Conservation (phyloP, 2,888 invertebrate species). For the Pammene fasciana region DNA sequence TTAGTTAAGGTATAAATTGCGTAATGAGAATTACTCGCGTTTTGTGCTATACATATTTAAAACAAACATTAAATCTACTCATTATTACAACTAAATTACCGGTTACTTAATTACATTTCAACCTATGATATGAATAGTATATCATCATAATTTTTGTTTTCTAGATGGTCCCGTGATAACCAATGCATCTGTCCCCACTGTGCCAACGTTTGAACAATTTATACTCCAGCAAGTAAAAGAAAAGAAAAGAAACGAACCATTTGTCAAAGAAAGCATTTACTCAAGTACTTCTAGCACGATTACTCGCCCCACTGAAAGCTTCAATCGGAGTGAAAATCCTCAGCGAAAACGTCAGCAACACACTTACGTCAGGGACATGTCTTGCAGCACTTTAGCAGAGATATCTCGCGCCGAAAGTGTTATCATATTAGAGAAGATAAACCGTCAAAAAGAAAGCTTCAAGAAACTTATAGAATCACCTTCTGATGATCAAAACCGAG, state of each 20-base stretch:
- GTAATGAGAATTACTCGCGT: not conserved
- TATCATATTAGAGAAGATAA: constrained; percentile 60
- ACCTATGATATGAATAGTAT: too few relatives aligned
- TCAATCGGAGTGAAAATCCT: not conserved
- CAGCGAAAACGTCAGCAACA: constrained; percentile 10
- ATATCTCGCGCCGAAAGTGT: constrained; percentile 12
- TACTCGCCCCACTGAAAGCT: not conserved
- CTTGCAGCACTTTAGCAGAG: constrained; percentile 9
- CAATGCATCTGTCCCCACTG: constrained; percentile 6
- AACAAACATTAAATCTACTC: too few relatives aligned
- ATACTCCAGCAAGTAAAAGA: constrained; percentile 15
- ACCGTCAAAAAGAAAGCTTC: constrained; percentile 60
- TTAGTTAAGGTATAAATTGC: not conserved
- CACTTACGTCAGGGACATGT: not conserved
- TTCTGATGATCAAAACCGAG: constrained; percentile 54
- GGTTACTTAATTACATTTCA: too few relatives aligned
- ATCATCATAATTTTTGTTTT: not conserved
- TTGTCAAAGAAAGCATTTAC: not conserved
- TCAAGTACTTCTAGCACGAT: not conserved
- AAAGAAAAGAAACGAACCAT: constrained; percentile 4
- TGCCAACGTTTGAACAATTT: constrained; percentile 8
- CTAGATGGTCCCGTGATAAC: not conserved
- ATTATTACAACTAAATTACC: too few relatives aligned
- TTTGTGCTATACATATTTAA: not conserved
- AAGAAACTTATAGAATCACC: constrained; percentile 58